Evolutionary conservation across 2,113 vertebrate genomes (phyloP).

Genomic region (Corythaeola cristata): DNA sequence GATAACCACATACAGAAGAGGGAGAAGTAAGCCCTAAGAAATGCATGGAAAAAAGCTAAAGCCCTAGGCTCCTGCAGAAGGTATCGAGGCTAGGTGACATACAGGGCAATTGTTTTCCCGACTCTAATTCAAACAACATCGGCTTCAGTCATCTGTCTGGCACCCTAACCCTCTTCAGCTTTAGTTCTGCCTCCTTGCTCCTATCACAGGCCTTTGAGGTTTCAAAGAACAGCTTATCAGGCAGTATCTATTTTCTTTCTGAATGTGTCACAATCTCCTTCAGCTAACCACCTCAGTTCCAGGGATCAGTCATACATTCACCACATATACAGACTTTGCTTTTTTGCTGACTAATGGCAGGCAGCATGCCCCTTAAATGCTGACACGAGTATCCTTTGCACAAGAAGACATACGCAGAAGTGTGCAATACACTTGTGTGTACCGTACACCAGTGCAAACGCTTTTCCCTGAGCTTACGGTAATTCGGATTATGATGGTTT

Average conservation of each 20-base stretch:
- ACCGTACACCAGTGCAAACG: not conserved
- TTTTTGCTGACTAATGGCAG: not conserved
- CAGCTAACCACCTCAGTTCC: not conserved
- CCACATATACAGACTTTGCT: not conserved
- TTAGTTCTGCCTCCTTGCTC: not conserved
- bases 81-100: not conserved
- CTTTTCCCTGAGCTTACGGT: not conserved
- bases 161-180: not conserved
- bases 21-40: not conserved
- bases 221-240: conserved; percentile 2
- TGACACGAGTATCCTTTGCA: not conserved
- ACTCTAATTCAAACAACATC: not conserved
- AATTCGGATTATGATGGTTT: not conserved
- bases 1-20: not conserved
- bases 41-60: not conserved
- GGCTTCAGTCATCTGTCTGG: not conserved
- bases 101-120: not conserved
- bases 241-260: not conserved
- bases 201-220: not conserved
- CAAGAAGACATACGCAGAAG: not conserved
- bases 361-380: not conserved
- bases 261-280: not conserved
- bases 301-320: not conserved
- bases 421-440: not conserved
- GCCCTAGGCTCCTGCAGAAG: not conserved